Evolutionary conservation across 2,113 vertebrate species (phyloP).

Genomic region (Proterorhinus semilunaris): DNA sequence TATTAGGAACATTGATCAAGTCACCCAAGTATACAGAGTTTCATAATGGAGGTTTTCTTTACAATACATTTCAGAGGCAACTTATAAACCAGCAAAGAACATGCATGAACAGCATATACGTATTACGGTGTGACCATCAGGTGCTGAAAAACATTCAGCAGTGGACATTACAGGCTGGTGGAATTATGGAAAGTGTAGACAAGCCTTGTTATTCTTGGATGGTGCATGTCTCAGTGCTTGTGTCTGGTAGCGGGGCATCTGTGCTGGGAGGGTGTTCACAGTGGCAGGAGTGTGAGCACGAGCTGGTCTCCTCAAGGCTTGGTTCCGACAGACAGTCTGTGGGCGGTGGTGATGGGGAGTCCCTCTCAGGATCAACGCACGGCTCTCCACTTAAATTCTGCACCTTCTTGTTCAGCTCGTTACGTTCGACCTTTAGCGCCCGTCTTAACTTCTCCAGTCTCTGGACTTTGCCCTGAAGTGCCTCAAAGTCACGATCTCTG

Average conservation of each 20-base stretch:
- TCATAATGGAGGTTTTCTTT: slow-evolving; percentile 9
- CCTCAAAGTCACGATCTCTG: slow-evolving; percentile 89
- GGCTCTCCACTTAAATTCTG: slow-evolving; percentile 79
- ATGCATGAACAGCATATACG: not conserved
- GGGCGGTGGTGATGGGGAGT: slow-evolving; percentile 64
- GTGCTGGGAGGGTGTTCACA: slow-evolving; percentile 48
- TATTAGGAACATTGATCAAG: slow-evolving; percentile 1
- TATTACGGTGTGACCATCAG: slow-evolving; percentile 5
- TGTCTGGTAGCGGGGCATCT: slow-evolving; percentile 34
- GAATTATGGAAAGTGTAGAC: slow-evolving; percentile 30
- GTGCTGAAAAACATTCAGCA: slow-evolving; percentile 21
- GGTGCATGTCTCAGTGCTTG: slow-evolving; percentile 21
- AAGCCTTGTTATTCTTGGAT: slow-evolving; percentile 62
- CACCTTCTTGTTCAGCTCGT: slow-evolving; percentile 96
- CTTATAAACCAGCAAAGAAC: not conserved
- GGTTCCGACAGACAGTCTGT: slow-evolving; percentile 51
- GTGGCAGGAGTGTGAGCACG: slow-evolving; percentile 55
- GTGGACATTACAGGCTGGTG: slow-evolving; percentile 41
- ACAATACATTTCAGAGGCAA: not conserved
- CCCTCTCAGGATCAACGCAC: slow-evolving; percentile 45
- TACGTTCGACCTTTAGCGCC: slow-evolving; percentile 91
- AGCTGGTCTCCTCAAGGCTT: slow-evolving; percentile 1
- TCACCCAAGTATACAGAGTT: not conserved
- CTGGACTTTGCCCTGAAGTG: slow-evolving; percentile 93
- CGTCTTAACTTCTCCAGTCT: slow-evolving; percentile 93